These are phyloP conservation scores for Platalea minor DNA, from an alignment of 2,797 vertebrate species.

Conservation along the genomic window DNA sequence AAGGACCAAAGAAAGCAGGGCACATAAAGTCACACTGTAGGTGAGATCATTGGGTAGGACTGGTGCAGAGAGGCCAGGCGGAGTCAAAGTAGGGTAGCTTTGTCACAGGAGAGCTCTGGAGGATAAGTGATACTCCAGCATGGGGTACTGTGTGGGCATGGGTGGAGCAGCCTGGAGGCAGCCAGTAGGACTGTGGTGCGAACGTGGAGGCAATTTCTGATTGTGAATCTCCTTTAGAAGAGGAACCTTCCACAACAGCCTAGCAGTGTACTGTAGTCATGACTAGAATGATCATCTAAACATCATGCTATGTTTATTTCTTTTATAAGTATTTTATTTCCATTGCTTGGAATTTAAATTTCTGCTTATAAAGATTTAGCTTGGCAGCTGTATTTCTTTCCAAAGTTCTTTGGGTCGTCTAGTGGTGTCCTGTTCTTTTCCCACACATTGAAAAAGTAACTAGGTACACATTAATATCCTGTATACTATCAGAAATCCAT, in stretches of 20 bases:
- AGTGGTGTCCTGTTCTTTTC: not conserved
- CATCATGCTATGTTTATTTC: not conserved
- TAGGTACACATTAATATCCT: not conserved
- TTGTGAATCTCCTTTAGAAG: not conserved
- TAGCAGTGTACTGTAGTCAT: not conserved
- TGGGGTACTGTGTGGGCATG: rapidly evolving
- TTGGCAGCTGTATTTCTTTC: not conserved
- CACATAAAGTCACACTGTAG: rapidly evolving
- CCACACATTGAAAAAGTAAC: not conserved
- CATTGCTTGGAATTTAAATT: not conserved
- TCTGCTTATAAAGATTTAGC: not conserved
- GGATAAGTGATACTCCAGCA: not conserved
- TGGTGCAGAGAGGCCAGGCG: not conserved
- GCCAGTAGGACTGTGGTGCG: not conserved
- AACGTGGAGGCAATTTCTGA: not conserved
- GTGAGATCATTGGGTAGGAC: not conserved
- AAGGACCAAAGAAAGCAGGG: not conserved
- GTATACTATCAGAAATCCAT: not conserved
- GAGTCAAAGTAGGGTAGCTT: not conserved
- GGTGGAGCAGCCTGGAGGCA: not conserved
- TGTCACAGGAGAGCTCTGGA: not conserved
- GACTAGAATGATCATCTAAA: not conserved
- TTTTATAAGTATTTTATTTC: not conserved
- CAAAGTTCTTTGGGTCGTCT: not conserved
- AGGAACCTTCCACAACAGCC: not conserved